Conservation (phyloP, 2,888 invertebrate genomes). For the Isoperla grammatica region DNA sequence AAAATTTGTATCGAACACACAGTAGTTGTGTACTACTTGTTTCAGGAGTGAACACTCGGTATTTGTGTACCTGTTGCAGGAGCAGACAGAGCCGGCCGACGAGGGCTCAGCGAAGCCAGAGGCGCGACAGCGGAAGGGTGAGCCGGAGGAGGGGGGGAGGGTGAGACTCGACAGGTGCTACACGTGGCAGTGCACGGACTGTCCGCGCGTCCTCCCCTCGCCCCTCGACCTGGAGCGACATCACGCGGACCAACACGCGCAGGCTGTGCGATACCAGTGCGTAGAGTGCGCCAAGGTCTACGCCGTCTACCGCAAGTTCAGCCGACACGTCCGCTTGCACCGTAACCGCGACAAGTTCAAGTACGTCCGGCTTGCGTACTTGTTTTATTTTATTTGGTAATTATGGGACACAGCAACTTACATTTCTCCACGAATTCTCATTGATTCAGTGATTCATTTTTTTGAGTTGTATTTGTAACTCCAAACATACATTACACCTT, state of each 20-base stretch:
- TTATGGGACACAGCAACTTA: not conserved
- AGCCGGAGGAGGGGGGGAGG: not conserved
- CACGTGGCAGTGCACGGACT: conserved; percentile 34
- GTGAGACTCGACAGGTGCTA: conserved; percentile 24
- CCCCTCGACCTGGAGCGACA: not conserved
- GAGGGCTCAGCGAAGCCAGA: not conserved
- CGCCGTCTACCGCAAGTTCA: conserved; percentile 34
- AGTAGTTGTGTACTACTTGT: no score
- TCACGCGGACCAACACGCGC: conserved; percentile 30
- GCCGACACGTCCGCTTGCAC: conserved; percentile 35
- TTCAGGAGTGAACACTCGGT: no score
- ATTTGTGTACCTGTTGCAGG: no score
- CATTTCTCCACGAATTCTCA: not conserved
- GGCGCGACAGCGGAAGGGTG: not conserved
- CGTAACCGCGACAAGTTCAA: conserved; percentile 32
- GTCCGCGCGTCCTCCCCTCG: conserved; percentile 13
- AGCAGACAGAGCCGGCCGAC: not conserved
- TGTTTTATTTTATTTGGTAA: not conserved
- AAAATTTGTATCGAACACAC: no score
- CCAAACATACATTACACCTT: no score
- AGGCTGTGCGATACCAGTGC: conserved; percentile 34
- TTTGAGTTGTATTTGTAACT: no score
- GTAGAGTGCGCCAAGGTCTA: conserved; percentile 34
- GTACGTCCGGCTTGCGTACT: conserved; percentile 29
- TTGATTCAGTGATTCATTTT: no score